These are phyloP conservation scores for Myanophis thanlyinensis DNA, from an alignment of 2,113 vertebrate species.

Conservation along the genomic window DNA sequence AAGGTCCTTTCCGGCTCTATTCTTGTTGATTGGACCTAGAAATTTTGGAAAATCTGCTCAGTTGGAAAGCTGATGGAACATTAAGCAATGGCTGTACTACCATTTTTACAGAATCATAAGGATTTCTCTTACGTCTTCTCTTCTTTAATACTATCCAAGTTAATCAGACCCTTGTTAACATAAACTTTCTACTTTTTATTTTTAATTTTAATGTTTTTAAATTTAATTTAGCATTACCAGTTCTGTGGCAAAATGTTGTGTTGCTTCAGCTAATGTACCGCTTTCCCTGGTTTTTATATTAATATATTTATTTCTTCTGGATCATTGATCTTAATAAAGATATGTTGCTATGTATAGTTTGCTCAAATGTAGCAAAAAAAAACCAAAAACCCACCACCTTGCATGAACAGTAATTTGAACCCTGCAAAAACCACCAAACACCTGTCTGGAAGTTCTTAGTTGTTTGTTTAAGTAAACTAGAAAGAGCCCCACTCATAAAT, in stretches of 20 bases:
- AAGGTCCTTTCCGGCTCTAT: too few species aligned
- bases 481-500: constrained; percentile 12
- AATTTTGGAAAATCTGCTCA: background rate
- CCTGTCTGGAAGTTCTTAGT: constrained; percentile 56
- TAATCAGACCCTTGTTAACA: background rate
- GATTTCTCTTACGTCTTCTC: background rate
- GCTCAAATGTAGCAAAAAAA: background rate
- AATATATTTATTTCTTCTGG: background rate
- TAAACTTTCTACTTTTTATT: background rate
- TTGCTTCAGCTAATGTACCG: background rate
- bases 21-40: background rate
- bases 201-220: background rate
- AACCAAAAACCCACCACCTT: too few species aligned
- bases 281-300: background rate
- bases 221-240: background rate
- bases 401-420: constrained; percentile 71
- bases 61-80: background rate
- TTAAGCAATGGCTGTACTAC: background rate
- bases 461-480: constrained; percentile 44
- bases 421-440: constrained; percentile 67
- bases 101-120: background rate
- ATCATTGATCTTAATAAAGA: background rate
- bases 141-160: background rate
- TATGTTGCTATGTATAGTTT: background rate
- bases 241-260: background rate